These are phyloP conservation scores for Lasioglossum vierecki DNA, from an alignment of 2,888 invertebrate species.

Conservation along the genomic window DNA sequence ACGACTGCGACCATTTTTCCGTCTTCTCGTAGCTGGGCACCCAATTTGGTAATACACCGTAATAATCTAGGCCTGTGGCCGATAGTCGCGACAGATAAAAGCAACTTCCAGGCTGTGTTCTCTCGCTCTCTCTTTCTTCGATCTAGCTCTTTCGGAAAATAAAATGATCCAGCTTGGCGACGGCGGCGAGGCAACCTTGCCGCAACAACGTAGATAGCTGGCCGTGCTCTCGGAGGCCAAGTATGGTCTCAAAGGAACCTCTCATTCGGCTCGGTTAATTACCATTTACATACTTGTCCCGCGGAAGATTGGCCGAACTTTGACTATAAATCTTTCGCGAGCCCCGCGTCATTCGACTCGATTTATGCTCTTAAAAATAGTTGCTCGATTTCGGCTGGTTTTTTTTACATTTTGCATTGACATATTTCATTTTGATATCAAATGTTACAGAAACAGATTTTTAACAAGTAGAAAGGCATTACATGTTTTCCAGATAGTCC, in stretches of 20 bases:
- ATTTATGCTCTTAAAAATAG: not conserved
- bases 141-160: slow-evolving; percentile 1
- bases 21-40: slow-evolving; percentile 21
- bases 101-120: not conserved
- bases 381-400: not conserved
- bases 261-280: slow-evolving; percentile 32
- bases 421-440: not conserved
- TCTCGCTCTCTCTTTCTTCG: not conserved
- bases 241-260: slow-evolving; percentile 23
- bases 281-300: slow-evolving; percentile 29
- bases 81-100: slow-evolving; percentile 46
- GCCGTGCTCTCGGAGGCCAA: slow-evolving; percentile 8
- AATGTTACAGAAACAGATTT: not conserved
- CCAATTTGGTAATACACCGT: slow-evolving; percentile 46
- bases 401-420: not conserved
- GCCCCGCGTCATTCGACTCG: not conserved
- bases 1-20: slow-evolving; percentile 32
- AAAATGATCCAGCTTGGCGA: slow-evolving; percentile 27
- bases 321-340: slow-evolving; percentile 11
- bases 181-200: not conserved
- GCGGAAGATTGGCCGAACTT: slow-evolving; percentile 17
- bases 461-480: not conserved
- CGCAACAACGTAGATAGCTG: slow-evolving; percentile 8
- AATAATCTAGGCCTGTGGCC: slow-evolving; percentile 37
- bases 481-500: too few relatives aligned